Percentiles rank a stretch among this genome's conserved stretches.
These are phyloP conservation scores for Stercorarius parasiticus DNA, from an alignment of 2,113 vertebrate species.

Conservation along the genomic window DNA sequence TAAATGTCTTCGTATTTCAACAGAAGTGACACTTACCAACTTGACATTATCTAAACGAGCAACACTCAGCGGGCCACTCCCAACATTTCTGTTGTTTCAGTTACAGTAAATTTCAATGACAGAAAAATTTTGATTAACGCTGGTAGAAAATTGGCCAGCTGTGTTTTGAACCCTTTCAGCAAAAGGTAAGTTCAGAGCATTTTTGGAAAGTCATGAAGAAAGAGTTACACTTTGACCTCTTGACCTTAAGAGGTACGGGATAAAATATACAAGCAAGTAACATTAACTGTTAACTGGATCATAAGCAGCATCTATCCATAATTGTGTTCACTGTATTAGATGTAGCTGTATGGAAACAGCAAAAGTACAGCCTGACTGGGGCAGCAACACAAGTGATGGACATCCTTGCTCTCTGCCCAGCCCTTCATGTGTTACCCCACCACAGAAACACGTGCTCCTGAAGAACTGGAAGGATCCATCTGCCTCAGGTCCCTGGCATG, in stretches of 20 bases:
- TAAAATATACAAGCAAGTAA: neutral
- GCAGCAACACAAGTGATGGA: neutral
- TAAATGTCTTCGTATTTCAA: neutral
- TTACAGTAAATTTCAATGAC: neutral
- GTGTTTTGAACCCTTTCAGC: neutral
- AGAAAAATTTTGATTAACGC: neutral
- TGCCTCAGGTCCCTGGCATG: neutral
- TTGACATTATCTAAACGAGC: neutral
- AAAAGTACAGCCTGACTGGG: neutral
- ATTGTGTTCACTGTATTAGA: neutral
- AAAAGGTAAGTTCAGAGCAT: neutral
- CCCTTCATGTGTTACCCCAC: accelerated
- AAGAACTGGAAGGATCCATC: neutral
- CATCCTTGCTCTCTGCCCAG: neutral
- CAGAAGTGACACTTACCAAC: neutral
- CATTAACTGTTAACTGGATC: neutral
- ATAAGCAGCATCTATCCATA: neutral
- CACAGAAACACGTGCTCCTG: neutral
- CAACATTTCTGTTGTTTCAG: neutral
- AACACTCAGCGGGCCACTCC: neutral
- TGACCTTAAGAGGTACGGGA: neutral
- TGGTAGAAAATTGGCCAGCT: neutral
- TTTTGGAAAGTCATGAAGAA: neutral
- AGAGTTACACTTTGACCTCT: neutral
- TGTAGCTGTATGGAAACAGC: neutral